Conservation (phyloP, 2,797 vertebrate genomes). For the Lerista edwardsae region DNA sequence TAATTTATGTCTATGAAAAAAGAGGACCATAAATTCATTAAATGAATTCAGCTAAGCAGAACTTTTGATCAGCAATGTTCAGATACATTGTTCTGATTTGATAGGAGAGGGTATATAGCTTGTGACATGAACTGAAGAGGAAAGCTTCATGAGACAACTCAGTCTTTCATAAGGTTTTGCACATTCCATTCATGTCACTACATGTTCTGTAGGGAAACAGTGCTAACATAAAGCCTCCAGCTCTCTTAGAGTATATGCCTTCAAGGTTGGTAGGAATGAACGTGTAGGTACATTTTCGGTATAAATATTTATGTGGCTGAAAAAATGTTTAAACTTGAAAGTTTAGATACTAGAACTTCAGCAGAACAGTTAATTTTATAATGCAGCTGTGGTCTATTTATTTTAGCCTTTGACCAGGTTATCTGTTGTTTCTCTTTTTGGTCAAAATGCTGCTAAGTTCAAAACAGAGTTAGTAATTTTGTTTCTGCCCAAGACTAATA, state of each 20-base stretch:
- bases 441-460: background rate
- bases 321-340: conserved; percentile 7
- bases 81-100: background rate
- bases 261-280: background rate
- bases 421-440: background rate
- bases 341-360: background rate
- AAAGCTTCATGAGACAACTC: conserved; percentile 12
- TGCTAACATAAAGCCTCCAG: background rate
- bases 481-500: background rate
- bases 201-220: background rate
- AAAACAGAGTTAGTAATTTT: background rate
- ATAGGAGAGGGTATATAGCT: background rate
- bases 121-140: conserved; percentile 9
- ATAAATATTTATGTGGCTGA: background rate
- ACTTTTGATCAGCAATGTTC: background rate
- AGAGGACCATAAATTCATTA: background rate
- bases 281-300: background rate
- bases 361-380: background rate
- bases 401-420: background rate
- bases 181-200: conserved; percentile 7
- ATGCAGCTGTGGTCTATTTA: background rate
- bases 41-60: background rate
- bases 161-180: conserved; percentile 18
- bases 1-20: background rate
- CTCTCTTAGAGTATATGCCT: background rate